Base-by-base conservation (phyloP, 2,888 invertebrate species). In the Stenurella melanura region DNA sequence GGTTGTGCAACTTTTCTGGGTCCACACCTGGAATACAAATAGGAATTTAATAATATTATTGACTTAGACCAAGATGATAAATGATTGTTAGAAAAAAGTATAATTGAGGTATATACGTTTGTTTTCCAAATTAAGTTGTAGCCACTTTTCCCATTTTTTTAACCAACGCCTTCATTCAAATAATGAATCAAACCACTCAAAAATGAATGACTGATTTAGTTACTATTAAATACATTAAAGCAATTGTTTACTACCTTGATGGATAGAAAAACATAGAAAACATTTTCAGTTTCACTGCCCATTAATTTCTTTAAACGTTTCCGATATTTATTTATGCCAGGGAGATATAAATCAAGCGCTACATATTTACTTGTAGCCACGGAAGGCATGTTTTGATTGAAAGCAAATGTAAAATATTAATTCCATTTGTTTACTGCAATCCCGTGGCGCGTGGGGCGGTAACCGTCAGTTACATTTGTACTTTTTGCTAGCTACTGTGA, bases 321-420 rank as follows among this genome's bases (percentile, higher is more conserved):
- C 2, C 7, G 30, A 17, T 68, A 68, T 68, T 68, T 68, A 19
- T 68, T 12, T 17, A 42, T 56, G 68, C 26, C 56, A 57, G 34
- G n/a, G 9, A 30, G 61, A 50, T 68, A 68, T 68, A 17, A 56
- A 68, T 68, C 56, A 11, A 26, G n/a, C n/a, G 11, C 42, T 50
- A 64, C 34, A 0, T 66, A 54, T 66, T 66, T 66, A 50, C 50
- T 17, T 50, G 38, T 30, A 26, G n/a, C 15, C n/a, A 21, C 7
- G 50, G 50, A 50, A 50, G 10, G 58, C 9, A 58, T 21, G 58
- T 58, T 58, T 21, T 58, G 58, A 58, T 58, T 19, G 58, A 58
- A 58, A 58, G 21, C 11, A 58, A 9, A 21, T 19, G 12, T 58
- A 11, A 58, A 19, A 58, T 58, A 21, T 58, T 50, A 50, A n/a